Base-by-base conservation (phyloP, 2,113 vertebrate genomes). In the Acanthochromis polyacanthus region DNA sequence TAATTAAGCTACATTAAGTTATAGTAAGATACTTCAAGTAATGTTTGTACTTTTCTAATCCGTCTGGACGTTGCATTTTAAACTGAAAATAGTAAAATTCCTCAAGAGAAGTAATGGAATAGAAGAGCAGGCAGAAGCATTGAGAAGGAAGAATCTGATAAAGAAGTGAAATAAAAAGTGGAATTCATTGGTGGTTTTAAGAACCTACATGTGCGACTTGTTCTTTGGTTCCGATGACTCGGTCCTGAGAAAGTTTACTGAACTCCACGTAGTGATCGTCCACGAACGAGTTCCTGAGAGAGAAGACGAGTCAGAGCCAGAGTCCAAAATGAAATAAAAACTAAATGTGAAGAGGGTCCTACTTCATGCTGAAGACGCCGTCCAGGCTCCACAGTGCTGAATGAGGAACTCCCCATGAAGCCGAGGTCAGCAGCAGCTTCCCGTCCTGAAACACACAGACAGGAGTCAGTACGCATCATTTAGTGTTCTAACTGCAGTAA, bases 261-360 rank as follows among this genome's bases (percentile, higher is more conserved):
- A 99, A 99, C 90, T 99, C 98, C 58, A 99, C 97, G 62, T 99
- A 97, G 84, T 99, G 96, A 84, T 99, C 98, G 77, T 99, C 97
- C 36, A 94, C 93, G 85, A 99, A 99, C 10, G 97, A 98, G 94
- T 97, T 96, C 83, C 98, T 99, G 87, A 0, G 80, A 23, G 83
- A 28, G 74, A 66, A 16, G 22, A 25, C 19, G 56, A 12, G 66
- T 36, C 23, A 15, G 3, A 12, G 32, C 32, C 32, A 7, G 8
- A 8, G 32, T 10, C 32, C 30, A 30, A 5, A 5, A 30, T 1
- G 5, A 30, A 0, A 4, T 1, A 4, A 0, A 38, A 10, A 22
- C n/a, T 9, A n/a, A n/a, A 56, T 10, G 2, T 14, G 25, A 17
- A 40, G 48, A 45, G 1, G 5, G 4, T 91, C 94, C 87, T 95